These are phyloP conservation scores for Bruchidius siliquastri DNA, from an alignment of 2,888 invertebrate species.

Conservation along the genomic window DNA sequence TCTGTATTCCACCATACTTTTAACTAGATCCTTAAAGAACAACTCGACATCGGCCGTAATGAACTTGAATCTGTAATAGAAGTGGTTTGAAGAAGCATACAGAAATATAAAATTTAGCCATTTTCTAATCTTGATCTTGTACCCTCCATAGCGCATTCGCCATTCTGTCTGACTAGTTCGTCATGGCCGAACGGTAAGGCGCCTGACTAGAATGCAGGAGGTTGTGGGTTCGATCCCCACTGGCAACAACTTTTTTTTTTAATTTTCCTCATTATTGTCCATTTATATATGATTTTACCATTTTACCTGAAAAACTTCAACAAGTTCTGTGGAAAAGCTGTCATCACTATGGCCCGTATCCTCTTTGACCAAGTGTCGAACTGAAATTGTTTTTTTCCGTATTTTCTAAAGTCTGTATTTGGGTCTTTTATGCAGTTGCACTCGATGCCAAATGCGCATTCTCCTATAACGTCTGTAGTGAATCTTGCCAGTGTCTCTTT, in stretches of 20 bases:
- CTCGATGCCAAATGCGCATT: constrained; percentile 45
- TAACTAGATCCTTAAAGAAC: constrained; percentile 37
- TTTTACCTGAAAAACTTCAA: background rate
- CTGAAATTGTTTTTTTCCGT: constrained; percentile 19
- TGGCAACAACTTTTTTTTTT: no score
- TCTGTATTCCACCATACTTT: constrained; percentile 39
- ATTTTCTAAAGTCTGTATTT: constrained; percentile 28
- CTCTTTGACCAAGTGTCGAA: background rate
- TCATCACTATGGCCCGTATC: background rate
- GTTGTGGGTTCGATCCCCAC: no score
- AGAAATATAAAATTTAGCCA: constrained; percentile 26
- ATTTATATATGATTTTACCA: no score
- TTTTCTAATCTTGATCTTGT: no score
- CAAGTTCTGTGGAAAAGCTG: background rate
- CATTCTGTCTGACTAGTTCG: no score
- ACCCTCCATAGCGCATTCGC: no score
- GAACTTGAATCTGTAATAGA: constrained; percentile 27
- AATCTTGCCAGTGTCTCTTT: constrained; percentile 46
- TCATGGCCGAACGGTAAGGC: no score
- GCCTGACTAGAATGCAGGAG: no score
- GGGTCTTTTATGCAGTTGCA: constrained; percentile 40
- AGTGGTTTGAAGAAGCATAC: no score
- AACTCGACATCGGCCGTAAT: constrained; percentile 30
- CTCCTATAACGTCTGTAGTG: constrained; percentile 49
- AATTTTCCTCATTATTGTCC: no score